Evolutionary conservation across 2,888 invertebrate genomes (phyloP).

Genomic region (Xestia sexstrigata): DNA sequence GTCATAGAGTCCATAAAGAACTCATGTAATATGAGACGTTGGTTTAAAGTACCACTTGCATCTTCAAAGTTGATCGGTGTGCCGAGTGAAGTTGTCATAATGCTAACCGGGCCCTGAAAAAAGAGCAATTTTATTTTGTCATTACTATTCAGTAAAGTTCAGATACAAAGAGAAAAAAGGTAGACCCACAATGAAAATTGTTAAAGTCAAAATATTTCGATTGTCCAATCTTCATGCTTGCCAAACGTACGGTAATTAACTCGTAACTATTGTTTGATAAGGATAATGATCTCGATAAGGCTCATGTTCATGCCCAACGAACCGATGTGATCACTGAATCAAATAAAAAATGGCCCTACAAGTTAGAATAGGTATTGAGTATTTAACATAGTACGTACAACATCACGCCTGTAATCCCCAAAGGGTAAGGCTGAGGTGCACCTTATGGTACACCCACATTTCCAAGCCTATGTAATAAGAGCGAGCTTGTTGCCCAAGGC

Average conservation of each 20-base stretch:
- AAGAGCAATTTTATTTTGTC: slow-evolving; percentile 40
- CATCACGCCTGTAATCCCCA: background rate
- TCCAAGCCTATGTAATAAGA: background rate
- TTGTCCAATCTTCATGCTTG: slow-evolving; percentile 1
- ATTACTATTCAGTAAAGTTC: too few species aligned
- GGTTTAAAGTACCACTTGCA: slow-evolving; percentile 93
- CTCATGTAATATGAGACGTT: slow-evolving; percentile 94
- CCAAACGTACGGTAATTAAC: slow-evolving; percentile 1
- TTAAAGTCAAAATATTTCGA: background rate
- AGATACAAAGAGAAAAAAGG: too few species aligned
- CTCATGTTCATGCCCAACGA: slow-evolving; percentile 6
- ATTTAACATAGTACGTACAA: background rate
- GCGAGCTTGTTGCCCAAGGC: background rate
- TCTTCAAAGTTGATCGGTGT: slow-evolving; percentile 93
- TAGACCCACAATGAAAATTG: background rate
- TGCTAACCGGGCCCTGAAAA: slow-evolving; percentile 86
- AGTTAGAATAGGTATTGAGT: background rate
- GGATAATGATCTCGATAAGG: background rate
- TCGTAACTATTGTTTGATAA: slow-evolving; percentile 21
- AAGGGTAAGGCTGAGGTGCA: background rate
- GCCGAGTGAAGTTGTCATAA: slow-evolving; percentile 94
- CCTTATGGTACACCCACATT: background rate
- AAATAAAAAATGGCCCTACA: too few species aligned
- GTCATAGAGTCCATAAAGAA: slow-evolving; percentile 93
- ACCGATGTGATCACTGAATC: slow-evolving; percentile 2